Percentiles rank a stretch among this genome's conserved stretches.
phyloP scores from a whole-genome alignment of 1,140 invertebrate species.

The Galleria mellonella region DNA sequence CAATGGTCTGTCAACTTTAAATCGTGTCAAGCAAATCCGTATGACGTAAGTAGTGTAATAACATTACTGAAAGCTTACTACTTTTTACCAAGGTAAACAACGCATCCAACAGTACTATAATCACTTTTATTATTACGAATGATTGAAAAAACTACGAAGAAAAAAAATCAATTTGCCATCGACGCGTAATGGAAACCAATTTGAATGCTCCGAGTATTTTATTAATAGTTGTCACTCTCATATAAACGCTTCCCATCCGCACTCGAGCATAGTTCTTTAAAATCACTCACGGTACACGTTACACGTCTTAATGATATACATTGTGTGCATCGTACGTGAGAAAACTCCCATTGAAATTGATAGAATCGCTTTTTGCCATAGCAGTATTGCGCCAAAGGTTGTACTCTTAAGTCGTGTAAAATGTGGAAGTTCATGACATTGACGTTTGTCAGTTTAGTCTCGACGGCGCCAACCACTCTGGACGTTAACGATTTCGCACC shows the following conservation, averaged over 20 bases:
- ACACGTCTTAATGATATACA: conserved; percentile 42
- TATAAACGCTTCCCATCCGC: not conserved
- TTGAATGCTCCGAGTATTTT: not conserved
- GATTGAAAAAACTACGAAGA: not conserved
- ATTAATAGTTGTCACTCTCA: not conserved
- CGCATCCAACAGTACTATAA: not conserved
- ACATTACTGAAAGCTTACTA: no score
- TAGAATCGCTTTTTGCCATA: conserved; percentile 27
- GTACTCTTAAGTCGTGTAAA: conserved; percentile 26
- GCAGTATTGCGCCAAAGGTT: conserved; percentile 36
- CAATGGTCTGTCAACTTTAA: no score
- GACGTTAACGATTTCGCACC: conserved; percentile 30
- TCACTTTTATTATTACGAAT: not conserved
- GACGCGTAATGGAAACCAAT: not conserved
- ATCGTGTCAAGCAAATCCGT: no score
- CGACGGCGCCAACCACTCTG: conserved; percentile 25
- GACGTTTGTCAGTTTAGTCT: conserved; percentile 27
- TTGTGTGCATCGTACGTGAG: conserved; percentile 39
- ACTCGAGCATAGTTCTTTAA: conserved; percentile 4
- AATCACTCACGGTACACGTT: conserved; percentile 25
- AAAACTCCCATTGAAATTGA: conserved; percentile 45
- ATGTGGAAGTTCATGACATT: conserved; percentile 46
- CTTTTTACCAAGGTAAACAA: no score
- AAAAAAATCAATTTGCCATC: not conserved
- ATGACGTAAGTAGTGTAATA: no score